These are phyloP conservation scores for Cyphomyrmex costatus DNA, from an alignment of 1,140 invertebrate species.

Conservation along the genomic window DNA sequence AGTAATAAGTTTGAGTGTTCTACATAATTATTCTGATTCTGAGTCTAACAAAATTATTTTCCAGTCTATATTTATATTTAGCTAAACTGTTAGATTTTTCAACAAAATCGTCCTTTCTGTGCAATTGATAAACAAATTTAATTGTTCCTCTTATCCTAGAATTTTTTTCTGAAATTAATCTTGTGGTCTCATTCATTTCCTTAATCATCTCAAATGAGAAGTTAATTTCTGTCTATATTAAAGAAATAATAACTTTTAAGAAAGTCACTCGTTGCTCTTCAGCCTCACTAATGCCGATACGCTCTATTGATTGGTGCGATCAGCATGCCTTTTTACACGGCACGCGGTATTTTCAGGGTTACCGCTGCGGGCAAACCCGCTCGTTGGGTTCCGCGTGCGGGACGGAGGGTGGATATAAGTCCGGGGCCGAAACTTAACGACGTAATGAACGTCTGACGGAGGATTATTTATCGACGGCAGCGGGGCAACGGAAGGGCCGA, in stretches of 20 bases:
- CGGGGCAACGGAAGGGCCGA: constrained; percentile 51
- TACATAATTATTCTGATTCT: too few relatives aligned
- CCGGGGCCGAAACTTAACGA: constrained; percentile 79
- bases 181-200: background rate
- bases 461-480: constrained; percentile 81
- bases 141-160: constrained; percentile 11
- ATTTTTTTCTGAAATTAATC: background rate
- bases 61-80: too few relatives aligned
- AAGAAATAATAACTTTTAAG: background rate
- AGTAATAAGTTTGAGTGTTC: too few relatives aligned
- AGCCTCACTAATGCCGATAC: background rate
- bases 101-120: too few relatives aligned
- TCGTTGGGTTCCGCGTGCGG: constrained; percentile 4
- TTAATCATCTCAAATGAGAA: background rate
- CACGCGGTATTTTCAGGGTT: constrained; percentile 48
- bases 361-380: constrained; percentile 23
- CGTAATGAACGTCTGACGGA: constrained; percentile 82
- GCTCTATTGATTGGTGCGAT: constrained; percentile 26
- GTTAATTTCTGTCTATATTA: background rate
- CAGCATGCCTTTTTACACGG: background rate
- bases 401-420: constrained; percentile 73
- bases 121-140: constrained; percentile 4
- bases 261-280: background rate
- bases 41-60: too few relatives aligned
- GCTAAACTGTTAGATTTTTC: too few relatives aligned